Conservation (phyloP, 2,888 invertebrate genomes). For the Oeneis ivallda region DNA sequence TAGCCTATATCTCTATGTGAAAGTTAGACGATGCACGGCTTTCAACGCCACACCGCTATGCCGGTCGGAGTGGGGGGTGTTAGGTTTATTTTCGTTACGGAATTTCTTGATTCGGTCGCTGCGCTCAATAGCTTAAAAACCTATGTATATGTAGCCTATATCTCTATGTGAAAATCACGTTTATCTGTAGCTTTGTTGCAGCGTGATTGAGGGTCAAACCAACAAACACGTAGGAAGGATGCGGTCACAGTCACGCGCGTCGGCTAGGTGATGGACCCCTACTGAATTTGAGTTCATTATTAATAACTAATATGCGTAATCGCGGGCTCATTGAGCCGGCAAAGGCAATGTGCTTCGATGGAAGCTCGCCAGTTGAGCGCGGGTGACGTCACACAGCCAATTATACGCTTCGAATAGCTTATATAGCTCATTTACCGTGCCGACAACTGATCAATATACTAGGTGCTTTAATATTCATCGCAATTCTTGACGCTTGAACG, state of each 20-base stretch:
- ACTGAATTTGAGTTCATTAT: conserved; percentile 4
- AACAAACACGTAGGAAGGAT: too few relatives aligned
- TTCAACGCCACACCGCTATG: too few relatives aligned
- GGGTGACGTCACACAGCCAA: conserved; percentile 19
- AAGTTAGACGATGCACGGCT: too few relatives aligned
- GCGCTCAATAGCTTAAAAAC: too few relatives aligned
- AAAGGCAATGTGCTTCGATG: conserved; percentile 31
- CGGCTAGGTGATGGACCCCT: neutral
- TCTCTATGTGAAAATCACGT: too few relatives aligned
- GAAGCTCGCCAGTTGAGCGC: conserved; percentile 3
- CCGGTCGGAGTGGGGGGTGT: too few relatives aligned
- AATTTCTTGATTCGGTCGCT: too few relatives aligned
- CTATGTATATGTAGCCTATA: too few relatives aligned
- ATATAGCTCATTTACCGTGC: neutral
- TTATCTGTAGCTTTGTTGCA: too few relatives aligned
- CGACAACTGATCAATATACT: neutral
- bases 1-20: too few relatives aligned
- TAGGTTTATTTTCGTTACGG: too few relatives aligned
- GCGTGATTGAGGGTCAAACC: too few relatives aligned
- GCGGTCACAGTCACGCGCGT: neutral
- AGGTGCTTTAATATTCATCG: neutral
- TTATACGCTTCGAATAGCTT: conserved; percentile 20
- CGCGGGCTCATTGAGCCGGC: conserved; percentile 28
- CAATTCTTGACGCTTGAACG: neutral
- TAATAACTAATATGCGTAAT: conserved; percentile 14